Conservation (phyloP, 23 tunicate species). For the Aplidium turbinatum region DNA sequence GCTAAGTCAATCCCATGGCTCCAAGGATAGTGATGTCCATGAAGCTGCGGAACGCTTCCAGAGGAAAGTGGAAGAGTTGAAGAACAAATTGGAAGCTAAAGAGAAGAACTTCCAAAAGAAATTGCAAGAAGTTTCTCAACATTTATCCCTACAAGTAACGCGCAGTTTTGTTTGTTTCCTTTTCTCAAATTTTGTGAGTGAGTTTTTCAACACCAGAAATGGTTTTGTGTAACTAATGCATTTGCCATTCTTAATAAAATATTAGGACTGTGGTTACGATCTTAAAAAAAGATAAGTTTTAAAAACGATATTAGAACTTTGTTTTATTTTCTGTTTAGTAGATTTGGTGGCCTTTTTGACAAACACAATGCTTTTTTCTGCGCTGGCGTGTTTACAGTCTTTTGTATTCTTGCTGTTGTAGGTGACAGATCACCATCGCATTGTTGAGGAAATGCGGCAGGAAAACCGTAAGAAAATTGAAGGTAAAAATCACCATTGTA, state of each 20-base stretch:
- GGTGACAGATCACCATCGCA: slow-evolving; percentile 1
- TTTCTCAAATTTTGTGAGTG: background rate
- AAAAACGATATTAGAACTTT: too few species aligned
- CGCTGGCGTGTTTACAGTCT: background rate
- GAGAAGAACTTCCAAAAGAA: background rate
- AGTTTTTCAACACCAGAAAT: background rate
- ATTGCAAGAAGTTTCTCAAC: slow-evolving; percentile 20
- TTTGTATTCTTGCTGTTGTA: background rate
- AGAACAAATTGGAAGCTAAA: slow-evolving; percentile 2
- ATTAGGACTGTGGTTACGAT: too few species aligned
- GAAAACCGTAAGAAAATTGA: slow-evolving; percentile 10
- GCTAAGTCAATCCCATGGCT: slow-evolving; percentile 38
- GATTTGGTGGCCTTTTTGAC: too few species aligned
- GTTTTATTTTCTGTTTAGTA: too few species aligned
- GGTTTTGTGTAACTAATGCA: background rate
- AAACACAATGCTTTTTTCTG: too few species aligned
- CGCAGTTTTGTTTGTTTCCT: background rate
- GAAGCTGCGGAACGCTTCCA: slow-evolving; percentile 21
- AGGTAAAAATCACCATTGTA: background rate
- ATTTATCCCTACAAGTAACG: slow-evolving; percentile 23
- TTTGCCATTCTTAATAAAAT: too few species aligned
- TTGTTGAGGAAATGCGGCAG: background rate
- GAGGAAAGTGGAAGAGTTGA: slow-evolving; percentile 25
- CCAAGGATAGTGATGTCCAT: slow-evolving; percentile 34
- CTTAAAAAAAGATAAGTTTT: too few species aligned